A percentile compares a stretch with the other conserved stretches of the same genome.
Conservation (phyloP, 2,113 vertebrate species). For the Catharus minimus region DNA sequence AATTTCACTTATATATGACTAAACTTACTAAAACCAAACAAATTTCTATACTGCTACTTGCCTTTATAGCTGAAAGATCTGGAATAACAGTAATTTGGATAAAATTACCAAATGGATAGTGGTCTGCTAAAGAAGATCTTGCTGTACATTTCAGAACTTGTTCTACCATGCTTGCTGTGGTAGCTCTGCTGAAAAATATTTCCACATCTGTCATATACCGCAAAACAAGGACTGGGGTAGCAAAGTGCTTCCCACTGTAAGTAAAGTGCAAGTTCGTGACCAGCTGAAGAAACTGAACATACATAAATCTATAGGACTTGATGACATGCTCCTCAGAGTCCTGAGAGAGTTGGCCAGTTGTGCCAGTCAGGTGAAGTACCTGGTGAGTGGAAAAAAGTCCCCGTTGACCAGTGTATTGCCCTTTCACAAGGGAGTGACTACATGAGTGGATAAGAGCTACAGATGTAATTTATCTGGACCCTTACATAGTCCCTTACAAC, state of each 20-base stretch:
- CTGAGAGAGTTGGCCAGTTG: background rate
- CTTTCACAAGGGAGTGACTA: background rate
- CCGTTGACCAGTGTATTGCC: background rate
- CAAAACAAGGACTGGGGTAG: no score
- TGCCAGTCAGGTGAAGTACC: background rate
- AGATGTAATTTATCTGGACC: background rate
- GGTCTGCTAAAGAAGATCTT: background rate
- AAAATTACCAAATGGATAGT: background rate
- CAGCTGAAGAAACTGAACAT: background rate
- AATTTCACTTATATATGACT: background rate
- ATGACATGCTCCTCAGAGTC: background rate
- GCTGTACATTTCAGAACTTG: background rate
- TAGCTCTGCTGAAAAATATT: background rate
- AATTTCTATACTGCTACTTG: background rate
- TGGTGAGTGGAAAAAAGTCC: background rate
- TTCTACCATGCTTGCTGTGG: background rate
- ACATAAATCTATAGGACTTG: background rate
- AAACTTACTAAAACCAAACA: background rate
- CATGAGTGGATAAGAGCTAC: background rate
- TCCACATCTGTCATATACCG: rapidly evolving
- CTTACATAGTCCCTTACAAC: background rate
- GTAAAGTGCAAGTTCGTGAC: background rate
- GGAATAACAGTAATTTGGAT: background rate
- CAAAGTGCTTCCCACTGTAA: background rate
- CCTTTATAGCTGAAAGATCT: background rate